Evolutionary conservation across 2,797 vertebrate species (phyloP), one percentile per base, ranked within the genome.

Genomic region (Morus bassanus): DNA sequence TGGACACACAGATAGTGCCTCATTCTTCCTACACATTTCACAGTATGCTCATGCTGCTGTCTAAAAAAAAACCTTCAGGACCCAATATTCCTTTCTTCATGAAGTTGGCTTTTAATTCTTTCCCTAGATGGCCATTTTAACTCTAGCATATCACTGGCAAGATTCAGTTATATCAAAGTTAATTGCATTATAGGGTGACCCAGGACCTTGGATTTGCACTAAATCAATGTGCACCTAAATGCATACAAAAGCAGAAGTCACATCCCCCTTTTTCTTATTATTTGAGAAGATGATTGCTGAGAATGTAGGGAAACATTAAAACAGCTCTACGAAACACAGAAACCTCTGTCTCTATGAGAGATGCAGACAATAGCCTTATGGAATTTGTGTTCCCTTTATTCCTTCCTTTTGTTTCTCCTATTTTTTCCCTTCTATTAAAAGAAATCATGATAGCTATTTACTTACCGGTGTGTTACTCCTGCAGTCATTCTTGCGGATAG

Each of bases 401-500:
- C 28, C 22, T 69, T 83, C 22, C 69, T 67, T 82, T 79, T 14
- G 23, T 18, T 31, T 39, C 35, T 74, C 3, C 0, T 45, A 7
- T 6, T 70, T 73, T 74, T 75, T 25, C 10, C 10, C 22, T n/a
- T 46, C 19, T 54, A 8, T 4, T 41, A 19, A 56, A 78, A 78
- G 13, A 63, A 78, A 59, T 8, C 1, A 1, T 16, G 2, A 9
- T 37, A 17, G 18, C 23, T 60, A 3, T 84, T 56, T 82, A 98
- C 99, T 89, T 97, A 99, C 99, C 28, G 99, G 99, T 51, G 98
- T 99, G 98, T 99, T 99, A 97, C 99, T 99, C 95, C 99, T 98
- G 95, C 99, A 99, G 96, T 99, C 99, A 2, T 99, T 99, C 98
- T 99, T 99, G 96, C 99, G 98, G 97, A 99, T 99, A 9, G 99